Base-by-base conservation (phyloP, 2,113 vertebrate genomes). In the Phalacrocorax brasilianus region DNA sequence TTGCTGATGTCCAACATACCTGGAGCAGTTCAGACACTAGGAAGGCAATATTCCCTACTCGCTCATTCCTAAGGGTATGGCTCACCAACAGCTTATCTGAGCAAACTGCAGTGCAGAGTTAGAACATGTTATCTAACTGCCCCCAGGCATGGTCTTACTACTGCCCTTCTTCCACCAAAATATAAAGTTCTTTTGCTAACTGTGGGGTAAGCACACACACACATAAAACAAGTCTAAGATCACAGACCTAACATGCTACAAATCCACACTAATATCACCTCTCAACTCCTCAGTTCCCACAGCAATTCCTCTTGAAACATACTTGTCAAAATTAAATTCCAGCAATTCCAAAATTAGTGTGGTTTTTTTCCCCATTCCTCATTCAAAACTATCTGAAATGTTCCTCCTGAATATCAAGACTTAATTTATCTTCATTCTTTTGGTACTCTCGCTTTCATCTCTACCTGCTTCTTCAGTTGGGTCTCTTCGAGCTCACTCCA, bases 41-140 rank as follows among this genome's bases (percentile, higher is more conserved):
- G 58, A 93, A 85, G 65, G 66, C 52, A 75, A 23, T 18, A 73
- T 24, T 91, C 62, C 77, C 70, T 33, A 35, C 58, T 81, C 23
- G 10, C 65, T 89, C 93, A 91, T 91, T 96, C 87, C 94, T 87
- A 59, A 85, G 40, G 16, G 30, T 72, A 94, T 75, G 74, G 89
- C 87, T 96, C 95, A 95, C 70, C 62, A 68, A 49, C 33, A 91
- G 35, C 61, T 91, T 68, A 91, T 23, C 84, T 65, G 84, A 91
- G 68, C 8, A 17, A 85, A 71, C 38, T 21, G 24, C 26, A 88
- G 63, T 26, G 79, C 40, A 42, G 50, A 71, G 89, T 93, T 73
- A 30, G 32, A 86, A 59, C 91, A 95, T 0, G 14, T 91, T 85
- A 72, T 59, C 84, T 75, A 70, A 52, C 19, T 73, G 62, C 40